phyloP scores from a whole-genome alignment of 2,888 invertebrate species.

The Acanthoscelides obtectus region DNA sequence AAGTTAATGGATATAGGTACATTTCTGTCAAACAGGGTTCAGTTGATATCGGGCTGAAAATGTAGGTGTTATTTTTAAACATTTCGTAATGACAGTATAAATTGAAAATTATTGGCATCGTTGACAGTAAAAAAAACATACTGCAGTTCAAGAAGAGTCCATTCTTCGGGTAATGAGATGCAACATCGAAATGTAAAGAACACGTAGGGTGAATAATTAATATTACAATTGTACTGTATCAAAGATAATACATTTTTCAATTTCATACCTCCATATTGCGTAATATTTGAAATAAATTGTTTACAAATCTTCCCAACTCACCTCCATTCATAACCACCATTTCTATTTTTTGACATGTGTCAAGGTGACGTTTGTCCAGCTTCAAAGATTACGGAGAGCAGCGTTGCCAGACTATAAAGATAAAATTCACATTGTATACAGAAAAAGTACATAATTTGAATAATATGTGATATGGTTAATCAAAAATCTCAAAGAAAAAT shows the following conservation, averaged over 20 bases:
- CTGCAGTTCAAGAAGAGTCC: conserved; percentile 18
- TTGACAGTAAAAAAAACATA: background rate
- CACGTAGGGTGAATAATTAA: background rate
- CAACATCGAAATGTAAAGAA: background rate
- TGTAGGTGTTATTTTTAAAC: conserved; percentile 6
- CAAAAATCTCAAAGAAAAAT: too few species aligned
- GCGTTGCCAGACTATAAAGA: too few species aligned
- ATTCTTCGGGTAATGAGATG: conserved; percentile 11
- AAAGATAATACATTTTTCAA: background rate
- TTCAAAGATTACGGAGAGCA: too few species aligned
- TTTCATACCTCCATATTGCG: background rate
- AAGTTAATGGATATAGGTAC: background rate
- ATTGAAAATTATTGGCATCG: background rate
- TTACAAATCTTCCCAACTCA: conserved; percentile 9
- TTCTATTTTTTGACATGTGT: background rate
- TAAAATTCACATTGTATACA: too few species aligned
- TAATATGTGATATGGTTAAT: too few species aligned
- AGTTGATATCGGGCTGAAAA: background rate
- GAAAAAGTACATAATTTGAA: too few species aligned
- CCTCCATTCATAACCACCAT: conserved; percentile 8
- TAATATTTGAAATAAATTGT: background rate
- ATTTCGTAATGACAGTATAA: conserved; percentile 9
- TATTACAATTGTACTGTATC: background rate
- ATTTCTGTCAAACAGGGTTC: background rate
- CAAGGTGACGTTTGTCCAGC: background rate